Conservation (phyloP, 2,888 invertebrate genomes). For the Trichogramma evanescens region DNA sequence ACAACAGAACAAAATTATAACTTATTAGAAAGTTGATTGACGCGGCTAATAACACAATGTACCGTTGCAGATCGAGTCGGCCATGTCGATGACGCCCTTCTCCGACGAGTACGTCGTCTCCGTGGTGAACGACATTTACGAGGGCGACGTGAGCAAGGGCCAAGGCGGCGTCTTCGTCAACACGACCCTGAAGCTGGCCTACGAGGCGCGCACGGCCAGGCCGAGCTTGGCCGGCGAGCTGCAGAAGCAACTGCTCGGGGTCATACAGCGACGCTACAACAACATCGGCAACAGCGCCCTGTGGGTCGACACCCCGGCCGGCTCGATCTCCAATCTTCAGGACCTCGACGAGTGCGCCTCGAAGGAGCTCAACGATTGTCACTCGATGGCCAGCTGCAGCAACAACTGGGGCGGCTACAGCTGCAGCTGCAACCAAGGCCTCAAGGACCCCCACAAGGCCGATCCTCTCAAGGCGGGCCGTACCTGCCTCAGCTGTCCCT, state of each 20-base stretch:
- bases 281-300: slow-evolving; percentile 82
- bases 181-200: slow-evolving; percentile 65
- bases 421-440: slow-evolving; percentile 68
- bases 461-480: slow-evolving; percentile 65
- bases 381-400: slow-evolving; percentile 66
- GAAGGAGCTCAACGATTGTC: slow-evolving; percentile 77
- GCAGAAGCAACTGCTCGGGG: slow-evolving; percentile 76
- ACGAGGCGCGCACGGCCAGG: slow-evolving; percentile 50
- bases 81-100: slow-evolving; percentile 87
- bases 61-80: slow-evolving; percentile 70
- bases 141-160: slow-evolving; percentile 61
- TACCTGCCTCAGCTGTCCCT: slow-evolving; percentile 69
- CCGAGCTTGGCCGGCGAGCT: slow-evolving; percentile 64
- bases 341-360: slow-evolving; percentile 84
- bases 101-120: slow-evolving; percentile 80
- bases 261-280: slow-evolving; percentile 74
- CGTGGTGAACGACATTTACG: slow-evolving; percentile 70
- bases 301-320: slow-evolving; percentile 75
- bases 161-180: slow-evolving; percentile 78
- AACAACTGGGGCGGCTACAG: slow-evolving; percentile 81
- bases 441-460: slow-evolving; percentile 67
- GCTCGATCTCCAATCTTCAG: slow-evolving; percentile 67
- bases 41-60: neutral
- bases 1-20: neutral
- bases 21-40: neutral